A percentile compares a stretch with the other conserved stretches of the same genome.
Conservation (phyloP, 2,888 invertebrate species). For the Drosophila percnosoma region DNA sequence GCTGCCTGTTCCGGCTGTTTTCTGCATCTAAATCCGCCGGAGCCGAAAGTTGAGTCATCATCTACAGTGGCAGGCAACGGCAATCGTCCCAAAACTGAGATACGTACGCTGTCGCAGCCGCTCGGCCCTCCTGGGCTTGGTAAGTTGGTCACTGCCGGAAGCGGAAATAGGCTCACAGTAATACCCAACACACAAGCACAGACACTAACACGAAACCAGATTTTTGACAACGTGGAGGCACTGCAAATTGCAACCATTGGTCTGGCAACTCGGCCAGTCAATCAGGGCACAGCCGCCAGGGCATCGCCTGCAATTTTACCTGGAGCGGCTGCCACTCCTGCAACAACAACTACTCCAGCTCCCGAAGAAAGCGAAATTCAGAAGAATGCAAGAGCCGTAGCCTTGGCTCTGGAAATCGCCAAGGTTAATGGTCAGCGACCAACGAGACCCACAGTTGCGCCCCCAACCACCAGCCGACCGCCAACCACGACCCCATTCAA, state of each 20-base stretch:
- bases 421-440: conserved; percentile 10
- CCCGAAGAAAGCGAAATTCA: conserved; percentile 9
- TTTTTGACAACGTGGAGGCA: conserved; percentile 5
- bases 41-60: neutral
- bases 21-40: conserved; percentile 45
- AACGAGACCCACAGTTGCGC: neutral
- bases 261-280: neutral
- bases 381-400: conserved; percentile 8
- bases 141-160: conserved; percentile 24
- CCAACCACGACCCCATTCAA: neutral
- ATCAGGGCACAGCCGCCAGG: neutral
- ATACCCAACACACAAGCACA: conserved; percentile 17
- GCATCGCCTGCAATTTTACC: neutral
- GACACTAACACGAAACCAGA: conserved; percentile 6
- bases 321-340: neutral
- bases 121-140: conserved; percentile 17
- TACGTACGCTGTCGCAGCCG: conserved; percentile 62
- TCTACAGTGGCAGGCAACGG: neutral
- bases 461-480: neutral
- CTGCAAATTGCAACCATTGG: neutral
- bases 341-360: neutral
- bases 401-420: neutral
- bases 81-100: conserved; percentile 56
- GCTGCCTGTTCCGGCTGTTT: conserved; percentile 80
- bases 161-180: conserved; percentile 2